These are phyloP conservation scores for Nephrotoma flavescens DNA, from an alignment of 2,888 invertebrate species.

Conservation along the genomic window DNA sequence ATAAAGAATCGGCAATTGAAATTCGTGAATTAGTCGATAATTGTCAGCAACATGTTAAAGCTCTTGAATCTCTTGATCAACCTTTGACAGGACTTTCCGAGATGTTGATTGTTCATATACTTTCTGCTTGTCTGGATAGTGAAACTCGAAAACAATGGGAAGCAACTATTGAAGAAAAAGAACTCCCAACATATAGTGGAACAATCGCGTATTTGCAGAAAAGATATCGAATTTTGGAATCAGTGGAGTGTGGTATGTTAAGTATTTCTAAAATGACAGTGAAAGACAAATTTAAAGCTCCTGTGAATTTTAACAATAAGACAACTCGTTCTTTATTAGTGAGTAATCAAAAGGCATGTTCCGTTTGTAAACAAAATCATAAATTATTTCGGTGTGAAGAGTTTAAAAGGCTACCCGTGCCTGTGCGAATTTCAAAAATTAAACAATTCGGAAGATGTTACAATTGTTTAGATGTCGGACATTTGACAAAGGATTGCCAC, in stretches of 20 bases:
- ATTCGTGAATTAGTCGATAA: too few species aligned
- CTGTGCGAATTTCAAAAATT: too few species aligned
- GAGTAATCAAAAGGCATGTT: background rate
- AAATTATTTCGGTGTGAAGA: background rate
- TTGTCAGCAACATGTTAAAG: too few species aligned
- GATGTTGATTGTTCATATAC: too few species aligned
- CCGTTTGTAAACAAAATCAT: background rate
- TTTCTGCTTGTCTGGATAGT: too few species aligned
- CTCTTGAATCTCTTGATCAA: too few species aligned
- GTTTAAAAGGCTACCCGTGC: too few species aligned
- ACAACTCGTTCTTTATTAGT: background rate
- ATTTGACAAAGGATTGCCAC: background rate
- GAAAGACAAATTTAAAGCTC: background rate
- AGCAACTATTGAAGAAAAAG: background rate
- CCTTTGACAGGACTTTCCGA: too few species aligned
- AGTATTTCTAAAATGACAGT: background rate
- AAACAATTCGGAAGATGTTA: too few species aligned
- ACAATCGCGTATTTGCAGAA: background rate
- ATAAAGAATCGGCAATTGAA: too few species aligned
- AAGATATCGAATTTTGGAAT: background rate
- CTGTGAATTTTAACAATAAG: background rate
- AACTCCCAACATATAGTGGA: background rate
- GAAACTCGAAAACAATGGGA: too few species aligned
- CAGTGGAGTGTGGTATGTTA: background rate
- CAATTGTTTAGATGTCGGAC: too few species aligned